phyloP scores from a whole-genome alignment of 2,113 vertebrate genomes.

The Microcebus griseorufus region DNA sequence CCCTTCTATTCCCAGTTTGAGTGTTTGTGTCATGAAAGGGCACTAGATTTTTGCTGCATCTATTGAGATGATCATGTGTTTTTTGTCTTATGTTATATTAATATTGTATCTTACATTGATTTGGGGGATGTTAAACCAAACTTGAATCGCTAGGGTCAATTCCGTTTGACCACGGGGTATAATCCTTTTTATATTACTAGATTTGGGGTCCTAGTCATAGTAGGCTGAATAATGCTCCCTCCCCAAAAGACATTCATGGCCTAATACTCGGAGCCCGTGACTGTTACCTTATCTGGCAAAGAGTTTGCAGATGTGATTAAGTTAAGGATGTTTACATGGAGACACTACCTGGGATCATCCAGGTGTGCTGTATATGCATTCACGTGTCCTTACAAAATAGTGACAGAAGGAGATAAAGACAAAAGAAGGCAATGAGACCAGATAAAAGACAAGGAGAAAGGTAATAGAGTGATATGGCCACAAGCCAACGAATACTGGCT shows the following conservation, averaged over 20 bases:
- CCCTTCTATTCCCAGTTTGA: too few species aligned
- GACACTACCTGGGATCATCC: background rate
- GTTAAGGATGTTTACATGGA: background rate
- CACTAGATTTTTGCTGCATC: too few species aligned
- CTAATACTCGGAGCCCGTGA: background rate
- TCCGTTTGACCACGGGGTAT: background rate
- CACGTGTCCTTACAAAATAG: background rate
- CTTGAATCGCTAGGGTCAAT: conserved; percentile 5
- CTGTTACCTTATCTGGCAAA: background rate
- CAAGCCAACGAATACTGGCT: too few species aligned
- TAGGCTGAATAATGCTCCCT: background rate
- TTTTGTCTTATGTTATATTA: background rate
- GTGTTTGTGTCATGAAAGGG: too few species aligned
- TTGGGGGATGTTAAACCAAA: background rate
- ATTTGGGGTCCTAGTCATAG: background rate
- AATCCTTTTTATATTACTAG: background rate
- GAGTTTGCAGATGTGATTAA: too few species aligned
- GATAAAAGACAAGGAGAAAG: background rate
- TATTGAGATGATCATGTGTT: too few species aligned
- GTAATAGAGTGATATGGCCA: background rate
- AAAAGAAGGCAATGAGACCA: background rate
- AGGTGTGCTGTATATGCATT: background rate
- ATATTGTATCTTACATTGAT: background rate
- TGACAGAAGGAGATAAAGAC: background rate
- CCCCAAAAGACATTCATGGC: background rate